These are phyloP conservation scores for Dasyornis broadbenti DNA, from an alignment of 2,113 vertebrate genomes.

Conservation along the genomic window DNA sequence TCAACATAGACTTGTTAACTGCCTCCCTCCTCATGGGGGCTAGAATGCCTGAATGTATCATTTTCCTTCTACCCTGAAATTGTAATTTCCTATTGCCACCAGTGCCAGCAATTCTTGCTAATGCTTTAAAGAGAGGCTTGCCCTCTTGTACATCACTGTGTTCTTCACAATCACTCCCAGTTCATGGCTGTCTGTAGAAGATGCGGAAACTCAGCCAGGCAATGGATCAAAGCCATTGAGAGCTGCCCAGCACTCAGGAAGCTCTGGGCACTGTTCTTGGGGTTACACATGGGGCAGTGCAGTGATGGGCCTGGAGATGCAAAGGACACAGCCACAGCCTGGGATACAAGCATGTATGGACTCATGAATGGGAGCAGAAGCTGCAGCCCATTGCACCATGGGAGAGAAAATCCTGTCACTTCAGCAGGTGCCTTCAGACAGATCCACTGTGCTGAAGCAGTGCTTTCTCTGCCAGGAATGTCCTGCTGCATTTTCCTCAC, in stretches of 20 bases:
- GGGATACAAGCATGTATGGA: not conserved
- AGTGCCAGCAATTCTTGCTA: not conserved
- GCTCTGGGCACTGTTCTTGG: not conserved
- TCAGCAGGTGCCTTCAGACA: not conserved
- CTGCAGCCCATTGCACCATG: not conserved
- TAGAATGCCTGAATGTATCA: not conserved
- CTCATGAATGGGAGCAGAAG: not conserved
- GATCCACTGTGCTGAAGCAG: not conserved
- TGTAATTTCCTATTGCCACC: not conserved
- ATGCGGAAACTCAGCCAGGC: not conserved
- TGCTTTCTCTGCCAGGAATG: not conserved
- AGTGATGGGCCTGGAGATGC: not conserved
- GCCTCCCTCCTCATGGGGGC: not conserved
- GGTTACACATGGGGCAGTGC: not conserved
- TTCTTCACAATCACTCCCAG: not conserved
- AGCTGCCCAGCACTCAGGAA: not conserved
- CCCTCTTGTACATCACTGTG: not conserved
- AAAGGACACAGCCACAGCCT: not conserved
- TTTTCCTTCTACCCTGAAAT: not conserved
- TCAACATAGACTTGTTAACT: rapidly evolving
- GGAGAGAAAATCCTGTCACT: not conserved
- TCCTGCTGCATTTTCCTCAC: not conserved
- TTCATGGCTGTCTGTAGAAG: not conserved
- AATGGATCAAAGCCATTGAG: not conserved
- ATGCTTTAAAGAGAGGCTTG: not conserved